phyloP scores from a whole-genome alignment of 2,113 vertebrate genomes.

The Cariama cristata region DNA sequence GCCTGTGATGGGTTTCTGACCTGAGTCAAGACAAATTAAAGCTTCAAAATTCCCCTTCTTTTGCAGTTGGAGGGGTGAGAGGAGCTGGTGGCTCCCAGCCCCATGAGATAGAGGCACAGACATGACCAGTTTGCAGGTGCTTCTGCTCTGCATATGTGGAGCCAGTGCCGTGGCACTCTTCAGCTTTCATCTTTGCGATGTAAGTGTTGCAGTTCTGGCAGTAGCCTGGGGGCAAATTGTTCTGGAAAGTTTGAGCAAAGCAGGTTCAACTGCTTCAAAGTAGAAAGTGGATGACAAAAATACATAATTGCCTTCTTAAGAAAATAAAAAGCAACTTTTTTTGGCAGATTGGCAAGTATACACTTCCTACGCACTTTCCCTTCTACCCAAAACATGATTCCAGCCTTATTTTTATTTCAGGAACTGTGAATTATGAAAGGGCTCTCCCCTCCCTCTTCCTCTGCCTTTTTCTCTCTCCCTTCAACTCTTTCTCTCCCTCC shows the following conservation, averaged over 20 bases:
- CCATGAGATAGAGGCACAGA: not conserved
- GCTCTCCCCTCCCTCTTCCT: conserved; percentile 26
- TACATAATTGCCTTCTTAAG: conserved; percentile 64
- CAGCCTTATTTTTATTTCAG: conserved; percentile 67
- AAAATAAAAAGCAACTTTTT: conserved; percentile 64
- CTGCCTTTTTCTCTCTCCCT: conserved; percentile 39
- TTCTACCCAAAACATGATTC: conserved; percentile 63
- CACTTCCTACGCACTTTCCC: conserved; percentile 58
- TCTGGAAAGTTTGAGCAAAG: conserved; percentile 62
- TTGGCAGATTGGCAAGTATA: conserved; percentile 61
- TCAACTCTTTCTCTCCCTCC: not conserved
- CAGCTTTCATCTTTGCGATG: conserved; percentile 19
- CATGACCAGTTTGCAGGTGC: not conserved
- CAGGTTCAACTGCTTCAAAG: conserved; percentile 63
- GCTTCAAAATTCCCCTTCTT: not conserved
- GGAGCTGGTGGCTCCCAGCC: not conserved
- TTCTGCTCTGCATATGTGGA: not conserved
- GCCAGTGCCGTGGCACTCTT: not conserved
- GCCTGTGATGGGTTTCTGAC: not conserved
- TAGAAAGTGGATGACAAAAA: conserved; percentile 58
- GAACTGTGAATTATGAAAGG: conserved; percentile 59
- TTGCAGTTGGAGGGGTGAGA: not conserved
- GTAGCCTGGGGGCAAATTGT: conserved; percentile 54
- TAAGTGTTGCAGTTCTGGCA: conserved; percentile 43
- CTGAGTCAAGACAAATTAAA: not conserved